Percentiles rank a stretch among this genome's conserved stretches.
These are phyloP conservation scores for Nasonovia ribisnigri DNA, from an alignment of 2,888 invertebrate genomes.

Conservation along the genomic window DNA sequence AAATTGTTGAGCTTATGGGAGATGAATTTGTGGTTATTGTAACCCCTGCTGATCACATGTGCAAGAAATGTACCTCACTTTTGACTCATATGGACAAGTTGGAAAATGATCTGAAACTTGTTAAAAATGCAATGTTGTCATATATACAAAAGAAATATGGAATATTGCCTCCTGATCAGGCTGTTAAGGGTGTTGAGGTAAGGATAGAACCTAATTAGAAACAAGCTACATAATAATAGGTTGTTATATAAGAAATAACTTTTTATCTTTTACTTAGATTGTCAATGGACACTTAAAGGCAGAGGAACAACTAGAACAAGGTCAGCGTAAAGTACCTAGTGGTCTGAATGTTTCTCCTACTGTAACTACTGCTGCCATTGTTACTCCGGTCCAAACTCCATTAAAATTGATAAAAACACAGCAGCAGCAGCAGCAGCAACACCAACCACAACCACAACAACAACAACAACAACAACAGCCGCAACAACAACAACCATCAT, in stretches of 20 bases:
- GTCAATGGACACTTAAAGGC: constrained; percentile 59
- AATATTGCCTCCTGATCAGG: constrained; percentile 64
- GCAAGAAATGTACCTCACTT: constrained; percentile 71
- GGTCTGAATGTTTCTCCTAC: constrained; percentile 44
- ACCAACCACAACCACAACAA: neutral
- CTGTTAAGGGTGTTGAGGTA: constrained; percentile 49
- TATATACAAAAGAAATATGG: constrained; percentile 68
- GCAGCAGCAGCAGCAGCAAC: neutral
- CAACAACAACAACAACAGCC: neutral
- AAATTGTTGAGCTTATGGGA: constrained; percentile 72
- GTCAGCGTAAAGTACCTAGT: constrained; percentile 51
- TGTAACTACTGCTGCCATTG: neutral
- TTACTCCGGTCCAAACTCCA: neutral
- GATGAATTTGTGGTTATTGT: constrained; percentile 73
- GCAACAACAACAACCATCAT: neutral
- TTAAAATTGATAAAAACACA: constrained; percentile 44
- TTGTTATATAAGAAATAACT: neutral
- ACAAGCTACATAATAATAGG: neutral
- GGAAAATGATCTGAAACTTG: constrained; percentile 72
- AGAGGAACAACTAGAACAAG: constrained; percentile 51
- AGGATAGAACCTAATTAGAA: neutral
- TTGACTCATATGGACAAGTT: constrained; percentile 72
- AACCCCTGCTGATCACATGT: constrained; percentile 72
- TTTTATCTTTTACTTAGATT: constrained; percentile 28
- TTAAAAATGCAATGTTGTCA: constrained; percentile 68